Percentiles rank a stretch among this genome's conserved stretches.
Evolutionary conservation across 1,140 invertebrate genomes (phyloP).

Genomic region (Drosophila tropicalis): DNA sequence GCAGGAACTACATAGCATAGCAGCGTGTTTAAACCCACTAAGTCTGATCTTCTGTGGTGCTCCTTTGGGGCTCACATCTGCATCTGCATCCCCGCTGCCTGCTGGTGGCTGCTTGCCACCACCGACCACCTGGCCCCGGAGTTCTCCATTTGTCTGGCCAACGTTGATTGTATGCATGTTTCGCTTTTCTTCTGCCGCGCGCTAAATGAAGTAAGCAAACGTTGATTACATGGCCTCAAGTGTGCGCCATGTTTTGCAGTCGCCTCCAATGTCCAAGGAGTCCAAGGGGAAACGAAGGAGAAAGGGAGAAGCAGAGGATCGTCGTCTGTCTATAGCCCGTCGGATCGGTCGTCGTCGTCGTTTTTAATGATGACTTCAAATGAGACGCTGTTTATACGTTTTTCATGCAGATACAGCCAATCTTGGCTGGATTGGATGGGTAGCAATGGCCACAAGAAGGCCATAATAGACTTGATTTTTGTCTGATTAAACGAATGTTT

Average conservation of each 20-base stretch:
- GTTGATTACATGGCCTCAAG: constrained; percentile 82
- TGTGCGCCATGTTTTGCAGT: constrained; percentile 62
- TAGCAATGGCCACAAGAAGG: constrained; percentile 33
- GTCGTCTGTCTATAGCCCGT: constrained; percentile 52
- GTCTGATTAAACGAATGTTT: constrained; percentile 75
- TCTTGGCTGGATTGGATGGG: constrained; percentile 51
- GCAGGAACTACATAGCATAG: constrained; percentile 34
- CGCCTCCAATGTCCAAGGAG: constrained; percentile 20
- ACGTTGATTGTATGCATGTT: constrained; percentile 79
- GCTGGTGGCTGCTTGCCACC: constrained; percentile 18
- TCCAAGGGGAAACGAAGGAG: not conserved
- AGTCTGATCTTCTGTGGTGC: not conserved
- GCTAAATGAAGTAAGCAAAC: constrained; percentile 82
- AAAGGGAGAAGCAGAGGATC: constrained; percentile 12
- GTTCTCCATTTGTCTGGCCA: constrained; percentile 34
- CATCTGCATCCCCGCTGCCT: constrained; percentile 37
- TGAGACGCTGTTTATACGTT: constrained; percentile 66
- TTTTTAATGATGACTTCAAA: constrained; percentile 82
- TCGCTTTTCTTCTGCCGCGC: constrained; percentile 79
- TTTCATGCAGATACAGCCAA: constrained; percentile 63
- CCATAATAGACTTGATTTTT: constrained; percentile 80
- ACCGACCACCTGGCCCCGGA: not conserved
- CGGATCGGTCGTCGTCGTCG: constrained; percentile 65
- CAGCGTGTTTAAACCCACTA: not conserved
- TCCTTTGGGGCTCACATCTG: constrained; percentile 32